Conservation (phyloP, 30 jellyfish, hydroid and myxozoan species). For the Cassiopea andromeda region DNA sequence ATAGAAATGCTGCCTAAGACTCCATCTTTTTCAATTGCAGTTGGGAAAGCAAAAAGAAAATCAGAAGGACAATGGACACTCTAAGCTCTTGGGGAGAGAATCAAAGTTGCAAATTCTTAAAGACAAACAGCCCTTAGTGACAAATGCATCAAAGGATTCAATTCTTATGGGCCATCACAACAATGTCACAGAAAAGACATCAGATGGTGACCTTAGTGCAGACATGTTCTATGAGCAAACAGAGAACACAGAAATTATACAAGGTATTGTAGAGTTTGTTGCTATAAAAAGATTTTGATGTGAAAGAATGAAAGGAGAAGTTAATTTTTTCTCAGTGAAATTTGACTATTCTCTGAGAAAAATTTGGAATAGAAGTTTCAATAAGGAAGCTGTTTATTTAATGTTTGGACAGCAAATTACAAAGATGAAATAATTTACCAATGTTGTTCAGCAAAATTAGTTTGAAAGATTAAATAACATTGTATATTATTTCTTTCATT, state of each 20-base stretch:
- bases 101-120: neutral
- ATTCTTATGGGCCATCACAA: neutral
- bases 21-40: no score
- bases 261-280: slow-evolving; percentile 18
- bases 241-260: neutral
- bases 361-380: no score
- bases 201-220: slow-evolving; percentile 44
- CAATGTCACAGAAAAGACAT: slow-evolving; percentile 9
- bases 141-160: slow-evolving; percentile 20
- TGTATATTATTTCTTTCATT: neutral
- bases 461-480: no score
- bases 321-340: no score
- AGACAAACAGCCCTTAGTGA: slow-evolving; percentile 7
- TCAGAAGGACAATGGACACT: neutral
- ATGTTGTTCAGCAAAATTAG: no score
- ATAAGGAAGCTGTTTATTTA: no score
- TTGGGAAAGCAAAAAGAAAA: neutral
- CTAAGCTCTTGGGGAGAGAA: neutral
- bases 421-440: no score
- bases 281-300: no score
- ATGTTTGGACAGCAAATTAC: no score
- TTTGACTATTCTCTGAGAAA: no score
- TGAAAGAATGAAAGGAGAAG: no score
- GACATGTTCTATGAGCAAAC: slow-evolving; percentile 43
- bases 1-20: no score